These are phyloP conservation scores for Darevskia mixta DNA, from an alignment of 2,797 vertebrate genomes.

Conservation along the genomic window DNA sequence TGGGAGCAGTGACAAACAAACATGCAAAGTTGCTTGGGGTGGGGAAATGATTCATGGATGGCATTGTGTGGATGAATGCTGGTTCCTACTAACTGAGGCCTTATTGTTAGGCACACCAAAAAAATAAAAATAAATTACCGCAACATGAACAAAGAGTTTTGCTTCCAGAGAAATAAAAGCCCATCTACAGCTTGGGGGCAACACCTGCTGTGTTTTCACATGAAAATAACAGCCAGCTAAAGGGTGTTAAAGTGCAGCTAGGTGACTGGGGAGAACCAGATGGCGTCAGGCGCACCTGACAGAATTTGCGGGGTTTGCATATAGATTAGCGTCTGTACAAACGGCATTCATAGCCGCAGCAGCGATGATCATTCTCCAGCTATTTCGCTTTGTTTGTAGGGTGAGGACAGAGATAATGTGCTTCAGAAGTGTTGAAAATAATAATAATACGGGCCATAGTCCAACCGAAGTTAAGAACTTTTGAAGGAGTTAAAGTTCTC, in stretches of 20 bases:
- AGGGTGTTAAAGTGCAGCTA: neutral
- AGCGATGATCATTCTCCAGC: neutral
- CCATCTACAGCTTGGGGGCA: neutral
- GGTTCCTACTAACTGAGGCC: slow-evolving; percentile 56
- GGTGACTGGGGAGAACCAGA: neutral
- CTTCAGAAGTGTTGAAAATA: too few species aligned
- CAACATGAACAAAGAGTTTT: slow-evolving; percentile 53
- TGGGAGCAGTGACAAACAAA: slow-evolving; percentile 61
- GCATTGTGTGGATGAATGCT: slow-evolving; percentile 29
- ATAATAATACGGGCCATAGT: neutral
- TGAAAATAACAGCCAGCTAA: slow-evolving; percentile 16
- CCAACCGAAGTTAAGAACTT: neutral
- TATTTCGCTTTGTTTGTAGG: neutral
- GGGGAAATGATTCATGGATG: slow-evolving; percentile 59
- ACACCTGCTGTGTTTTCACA: slow-evolving; percentile 49
- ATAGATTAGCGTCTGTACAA: accelerated
- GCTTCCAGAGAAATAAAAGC: neutral
- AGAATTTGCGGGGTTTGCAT: neutral
- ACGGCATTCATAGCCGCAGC: accelerated
- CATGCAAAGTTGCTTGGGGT: slow-evolving; percentile 58
- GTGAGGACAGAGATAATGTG: neutral
- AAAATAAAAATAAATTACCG: neutral
- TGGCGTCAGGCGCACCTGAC: neutral
- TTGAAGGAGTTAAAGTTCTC: neutral
- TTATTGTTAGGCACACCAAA: slow-evolving; percentile 41